A percentile compares a stretch with the other conserved stretches of the same genome.
Conservation (phyloP, 1,140 invertebrate species). For the Cherax destructor region DNA sequence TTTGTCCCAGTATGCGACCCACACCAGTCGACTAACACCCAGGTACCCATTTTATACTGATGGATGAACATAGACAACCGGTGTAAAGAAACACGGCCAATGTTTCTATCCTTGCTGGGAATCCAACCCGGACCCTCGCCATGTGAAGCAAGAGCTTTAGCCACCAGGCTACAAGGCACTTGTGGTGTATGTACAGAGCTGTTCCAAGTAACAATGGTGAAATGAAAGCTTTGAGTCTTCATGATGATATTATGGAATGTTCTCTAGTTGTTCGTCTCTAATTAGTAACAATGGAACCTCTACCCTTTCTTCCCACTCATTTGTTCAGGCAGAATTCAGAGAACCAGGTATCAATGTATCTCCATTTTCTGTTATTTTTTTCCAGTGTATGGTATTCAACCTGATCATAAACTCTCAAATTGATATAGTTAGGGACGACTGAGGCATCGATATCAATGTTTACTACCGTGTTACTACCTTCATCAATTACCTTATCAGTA, state of each 20-base stretch:
- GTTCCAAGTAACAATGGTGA: slow-evolving; percentile 5
- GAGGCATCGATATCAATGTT: neutral
- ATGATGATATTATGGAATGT: slow-evolving; percentile 13
- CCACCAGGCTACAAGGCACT: neutral
- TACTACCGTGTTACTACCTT: neutral
- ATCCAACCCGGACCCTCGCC: too few relatives aligned
- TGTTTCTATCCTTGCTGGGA: too few relatives aligned
- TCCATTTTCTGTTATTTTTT: neutral
- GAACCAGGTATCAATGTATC: slow-evolving; percentile 12
- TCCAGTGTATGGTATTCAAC: slow-evolving; percentile 3
- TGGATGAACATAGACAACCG: too few relatives aligned
- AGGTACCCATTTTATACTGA: too few relatives aligned
- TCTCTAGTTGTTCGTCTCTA: too few relatives aligned
- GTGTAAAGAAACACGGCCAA: too few relatives aligned
- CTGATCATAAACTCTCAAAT: neutral
- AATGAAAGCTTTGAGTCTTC: neutral
- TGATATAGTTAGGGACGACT: neutral
- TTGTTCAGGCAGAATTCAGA: slow-evolving; percentile 24
- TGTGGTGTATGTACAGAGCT: slow-evolving; percentile 11
- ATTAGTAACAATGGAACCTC: too few relatives aligned
- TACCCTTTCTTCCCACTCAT: slow-evolving; percentile 16
- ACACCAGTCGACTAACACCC: too few relatives aligned
- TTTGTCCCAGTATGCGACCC: too few relatives aligned
- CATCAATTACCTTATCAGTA: neutral
- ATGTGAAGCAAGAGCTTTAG: too few relatives aligned